Evolutionary conservation across 23 tunicate species (phyloP).

Genomic region (Ciona savignyi): DNA sequence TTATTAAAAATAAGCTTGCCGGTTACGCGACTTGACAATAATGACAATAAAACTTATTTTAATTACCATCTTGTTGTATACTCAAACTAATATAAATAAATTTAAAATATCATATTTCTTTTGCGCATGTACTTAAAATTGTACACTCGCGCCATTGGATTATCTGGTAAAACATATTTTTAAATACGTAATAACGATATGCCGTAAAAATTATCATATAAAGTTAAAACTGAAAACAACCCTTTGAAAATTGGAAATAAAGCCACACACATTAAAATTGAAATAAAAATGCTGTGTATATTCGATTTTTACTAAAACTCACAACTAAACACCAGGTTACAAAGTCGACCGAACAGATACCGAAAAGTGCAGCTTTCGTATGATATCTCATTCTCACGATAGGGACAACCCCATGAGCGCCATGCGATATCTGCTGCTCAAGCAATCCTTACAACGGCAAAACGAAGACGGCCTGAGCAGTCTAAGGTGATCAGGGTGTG

Average conservation of each 20-base stretch:
- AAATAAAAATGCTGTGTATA: background rate
- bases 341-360: slow-evolving; percentile 6
- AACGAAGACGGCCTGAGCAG: slow-evolving; percentile 33
- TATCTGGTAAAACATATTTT: no score
- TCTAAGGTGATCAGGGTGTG: slow-evolving; percentile 20
- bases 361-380: slow-evolving; percentile 9
- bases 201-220: background rate
- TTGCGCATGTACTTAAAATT: background rate
- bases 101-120: background rate
- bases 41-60: no score
- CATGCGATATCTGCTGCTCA: slow-evolving; percentile 14
- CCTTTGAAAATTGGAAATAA: no score
- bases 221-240: background rate
- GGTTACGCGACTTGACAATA: no score
- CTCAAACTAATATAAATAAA: background rate
- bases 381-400: slow-evolving; percentile 16
- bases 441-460: slow-evolving; percentile 26
- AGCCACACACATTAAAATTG: background rate
- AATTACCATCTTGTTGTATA: background rate
- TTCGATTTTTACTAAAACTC: background rate
- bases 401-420: background rate
- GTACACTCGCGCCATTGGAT: no score
- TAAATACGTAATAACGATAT: no score
- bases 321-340: no score
- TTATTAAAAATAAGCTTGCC: no score